Evolutionary conservation across 2,113 vertebrate genomes (phyloP).

Genomic region (Benitochromis conjunctus): DNA sequence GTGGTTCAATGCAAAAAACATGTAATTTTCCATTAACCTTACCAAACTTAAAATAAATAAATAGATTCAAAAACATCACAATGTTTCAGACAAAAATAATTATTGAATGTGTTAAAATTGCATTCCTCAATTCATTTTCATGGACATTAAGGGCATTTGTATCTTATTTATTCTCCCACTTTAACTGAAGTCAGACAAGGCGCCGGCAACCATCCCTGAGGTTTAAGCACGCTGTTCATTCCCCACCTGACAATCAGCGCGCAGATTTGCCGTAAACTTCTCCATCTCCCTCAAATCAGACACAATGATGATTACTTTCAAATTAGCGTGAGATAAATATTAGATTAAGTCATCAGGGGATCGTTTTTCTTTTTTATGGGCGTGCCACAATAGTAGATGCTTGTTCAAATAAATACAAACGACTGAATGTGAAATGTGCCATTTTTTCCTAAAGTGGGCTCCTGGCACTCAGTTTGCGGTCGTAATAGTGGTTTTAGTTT

Average conservation of each 20-base stretch:
- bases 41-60: neutral
- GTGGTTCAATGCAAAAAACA: neutral
- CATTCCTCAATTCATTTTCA: neutral
- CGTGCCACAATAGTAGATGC: neutral
- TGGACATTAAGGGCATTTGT: neutral
- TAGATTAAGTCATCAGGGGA: neutral
- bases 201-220: neutral
- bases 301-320: neutral
- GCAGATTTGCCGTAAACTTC: neutral
- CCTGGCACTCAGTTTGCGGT: neutral
- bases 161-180: neutral
- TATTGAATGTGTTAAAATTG: neutral
- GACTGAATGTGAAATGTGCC: neutral
- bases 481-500: neutral
- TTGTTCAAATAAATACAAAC: neutral
- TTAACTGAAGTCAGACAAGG: neutral
- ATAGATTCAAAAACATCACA: neutral
- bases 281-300: neutral
- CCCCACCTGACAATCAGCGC: rapidly evolving
- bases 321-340: neutral
- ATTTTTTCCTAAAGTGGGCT: neutral
- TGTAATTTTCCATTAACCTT: neutral
- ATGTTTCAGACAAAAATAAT: neutral
- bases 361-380: neutral
- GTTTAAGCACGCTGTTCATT: neutral